These are phyloP conservation scores for Vireo altiloquus DNA, from an alignment of 2,113 vertebrate species.

Conservation along the genomic window DNA sequence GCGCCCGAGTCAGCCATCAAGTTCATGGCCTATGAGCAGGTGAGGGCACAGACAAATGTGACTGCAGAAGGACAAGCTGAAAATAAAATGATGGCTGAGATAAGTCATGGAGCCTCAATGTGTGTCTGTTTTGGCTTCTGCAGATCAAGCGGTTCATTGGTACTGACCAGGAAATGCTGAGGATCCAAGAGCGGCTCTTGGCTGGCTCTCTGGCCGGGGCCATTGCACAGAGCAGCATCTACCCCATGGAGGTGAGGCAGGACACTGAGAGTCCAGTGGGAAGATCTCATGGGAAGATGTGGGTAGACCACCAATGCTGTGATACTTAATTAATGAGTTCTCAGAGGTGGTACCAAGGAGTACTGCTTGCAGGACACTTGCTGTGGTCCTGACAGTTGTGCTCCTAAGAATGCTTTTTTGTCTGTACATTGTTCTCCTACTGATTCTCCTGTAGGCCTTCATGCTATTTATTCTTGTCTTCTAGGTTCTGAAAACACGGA, in stretches of 20 bases:
- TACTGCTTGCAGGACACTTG: background rate
- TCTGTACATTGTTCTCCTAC: background rate
- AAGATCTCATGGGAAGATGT: background rate
- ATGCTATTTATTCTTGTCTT: background rate
- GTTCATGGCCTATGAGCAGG: conserved; percentile 98
- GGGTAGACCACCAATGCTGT: background rate
- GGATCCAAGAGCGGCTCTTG: conserved; percentile 86
- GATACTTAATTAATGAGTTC: background rate
- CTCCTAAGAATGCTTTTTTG: background rate
- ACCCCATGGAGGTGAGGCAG: conserved; percentile 93
- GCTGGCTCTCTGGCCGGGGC: conserved; percentile 90
- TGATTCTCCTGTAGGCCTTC: background rate
- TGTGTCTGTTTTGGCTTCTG: background rate
- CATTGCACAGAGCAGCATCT: conserved; percentile 96
- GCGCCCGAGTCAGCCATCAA: conserved; percentile 95
- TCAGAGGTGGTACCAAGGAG: background rate
- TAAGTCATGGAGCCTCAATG: background rate
- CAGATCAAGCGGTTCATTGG: conserved; percentile 93
- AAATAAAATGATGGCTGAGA: background rate
- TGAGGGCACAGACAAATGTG: background rate
- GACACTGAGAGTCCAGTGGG: background rate
- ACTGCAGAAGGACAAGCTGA: background rate
- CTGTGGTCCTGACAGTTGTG: background rate
- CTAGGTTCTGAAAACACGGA: conserved; percentile 94
- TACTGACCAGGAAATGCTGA: conserved; percentile 88